phyloP scores from a whole-genome alignment of 2,888 invertebrate species.

The Platerodrilus igneus region DNA sequence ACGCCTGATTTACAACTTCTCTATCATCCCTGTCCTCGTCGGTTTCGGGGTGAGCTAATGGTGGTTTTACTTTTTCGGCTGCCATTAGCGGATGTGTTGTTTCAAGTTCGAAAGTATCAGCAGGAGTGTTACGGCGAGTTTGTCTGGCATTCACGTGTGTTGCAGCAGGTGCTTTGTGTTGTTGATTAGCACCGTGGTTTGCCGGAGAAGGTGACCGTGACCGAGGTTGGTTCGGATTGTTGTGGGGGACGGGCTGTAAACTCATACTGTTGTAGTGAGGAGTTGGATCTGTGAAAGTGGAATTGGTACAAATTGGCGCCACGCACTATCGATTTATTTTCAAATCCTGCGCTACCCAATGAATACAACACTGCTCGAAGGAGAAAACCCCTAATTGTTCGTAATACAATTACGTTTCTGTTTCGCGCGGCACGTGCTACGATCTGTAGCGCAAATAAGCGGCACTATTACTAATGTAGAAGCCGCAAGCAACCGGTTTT shows the following conservation, averaged over 20 bases:
- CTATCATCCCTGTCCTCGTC: conserved; percentile 50
- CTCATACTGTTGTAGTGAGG: too few species aligned
- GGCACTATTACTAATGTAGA: too few species aligned
- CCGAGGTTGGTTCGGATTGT: conserved; percentile 6
- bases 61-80: conserved; percentile 14
- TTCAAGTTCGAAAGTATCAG: background rate
- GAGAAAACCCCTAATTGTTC: too few species aligned
- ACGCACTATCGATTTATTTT: too few species aligned
- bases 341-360: too few species aligned
- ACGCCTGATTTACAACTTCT: conserved; percentile 45
- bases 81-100: conserved; percentile 15
- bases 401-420: too few species aligned
- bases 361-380: too few species aligned
- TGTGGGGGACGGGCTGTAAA: conserved; percentile 5
- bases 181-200: too few species aligned
- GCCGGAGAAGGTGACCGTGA: conserved; percentile 13
- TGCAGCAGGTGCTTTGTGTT: too few species aligned
- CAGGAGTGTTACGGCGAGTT: conserved; percentile 6
- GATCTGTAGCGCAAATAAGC: too few species aligned
- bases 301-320: background rate
- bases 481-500: too few species aligned
- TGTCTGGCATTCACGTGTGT: background rate
- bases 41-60: conserved; percentile 54
- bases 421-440: too few species aligned
- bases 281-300: background rate